Conservation (phyloP, 2,888 invertebrate species). For the Gymnocheta viridis region DNA sequence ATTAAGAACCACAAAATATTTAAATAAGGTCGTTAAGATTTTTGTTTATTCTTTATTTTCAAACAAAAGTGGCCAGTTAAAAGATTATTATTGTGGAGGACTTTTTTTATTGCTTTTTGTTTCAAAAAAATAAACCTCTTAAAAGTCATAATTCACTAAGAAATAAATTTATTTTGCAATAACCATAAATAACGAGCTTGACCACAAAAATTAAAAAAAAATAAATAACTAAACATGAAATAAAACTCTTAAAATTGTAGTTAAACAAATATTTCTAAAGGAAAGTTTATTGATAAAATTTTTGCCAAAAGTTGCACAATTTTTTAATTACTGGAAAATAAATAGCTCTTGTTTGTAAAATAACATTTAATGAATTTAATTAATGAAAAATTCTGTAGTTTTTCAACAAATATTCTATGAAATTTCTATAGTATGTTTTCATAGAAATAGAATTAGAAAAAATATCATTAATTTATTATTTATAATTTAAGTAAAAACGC, state of each 20-base stretch:
- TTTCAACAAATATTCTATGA: too few species aligned
- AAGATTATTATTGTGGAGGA: constrained; percentile 16
- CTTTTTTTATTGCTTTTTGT: constrained; percentile 10
- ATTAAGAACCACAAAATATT: constrained; percentile 44
- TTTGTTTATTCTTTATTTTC: constrained; percentile 26
- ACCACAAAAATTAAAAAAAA: constrained; percentile 60
- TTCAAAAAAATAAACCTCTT: constrained; percentile 30
- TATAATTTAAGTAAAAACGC: too few species aligned
- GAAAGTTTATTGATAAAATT: neutral
- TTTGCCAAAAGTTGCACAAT: neutral
- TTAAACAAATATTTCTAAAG: constrained; percentile 4
- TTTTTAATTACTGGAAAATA: too few species aligned
- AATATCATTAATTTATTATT: too few species aligned
- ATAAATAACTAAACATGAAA: constrained; percentile 45
- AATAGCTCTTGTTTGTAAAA: too few species aligned
- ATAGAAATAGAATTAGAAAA: too few species aligned
- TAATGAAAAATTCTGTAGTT: too few species aligned
- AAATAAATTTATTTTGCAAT: constrained; percentile 72
- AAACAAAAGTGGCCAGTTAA: constrained; percentile 34
- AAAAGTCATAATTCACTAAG: constrained; percentile 71
- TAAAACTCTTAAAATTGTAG: neutral
- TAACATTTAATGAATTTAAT: too few species aligned
- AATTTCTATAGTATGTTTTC: too few species aligned
- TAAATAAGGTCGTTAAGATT: constrained; percentile 56
- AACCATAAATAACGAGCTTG: constrained; percentile 72